Conservation (phyloP, 2,888 invertebrate genomes). For the Cyrtodaria siliqua region DNA sequence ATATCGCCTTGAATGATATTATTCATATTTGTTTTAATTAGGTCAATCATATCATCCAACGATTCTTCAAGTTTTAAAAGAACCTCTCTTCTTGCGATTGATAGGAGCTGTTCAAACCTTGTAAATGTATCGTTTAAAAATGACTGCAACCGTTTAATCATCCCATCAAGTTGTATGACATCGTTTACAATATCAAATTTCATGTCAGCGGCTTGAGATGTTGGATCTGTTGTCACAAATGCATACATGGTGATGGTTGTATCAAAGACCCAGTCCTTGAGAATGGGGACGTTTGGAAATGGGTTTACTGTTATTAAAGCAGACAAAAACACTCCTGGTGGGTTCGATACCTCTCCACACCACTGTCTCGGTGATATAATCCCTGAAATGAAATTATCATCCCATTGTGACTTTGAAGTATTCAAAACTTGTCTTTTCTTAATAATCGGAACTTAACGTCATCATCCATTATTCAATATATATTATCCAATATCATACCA, state of each 20-base stretch:
- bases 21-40: no score
- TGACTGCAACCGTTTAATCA: neutral
- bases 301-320: slow-evolving; percentile 22
- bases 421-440: no score
- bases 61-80: neutral
- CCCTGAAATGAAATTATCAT: no score
- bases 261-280: slow-evolving; percentile 27
- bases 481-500: no score
- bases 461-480: no score
- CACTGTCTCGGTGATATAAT: slow-evolving; percentile 15
- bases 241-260: slow-evolving; percentile 8
- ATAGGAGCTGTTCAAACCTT: neutral
- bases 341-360: slow-evolving; percentile 51
- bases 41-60: neutral
- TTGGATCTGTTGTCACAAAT: slow-evolving; percentile 33
- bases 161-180: neutral
- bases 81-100: neutral
- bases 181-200: neutral
- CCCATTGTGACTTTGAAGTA: no score
- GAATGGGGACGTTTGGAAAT: slow-evolving; percentile 37
- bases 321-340: slow-evolving; percentile 46
- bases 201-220: neutral
- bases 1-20: neutral
- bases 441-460: no score
- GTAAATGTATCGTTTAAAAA: neutral